Base-by-base conservation (phyloP, 2,888 invertebrate genomes). In the Adelognathus sp. region DNA sequence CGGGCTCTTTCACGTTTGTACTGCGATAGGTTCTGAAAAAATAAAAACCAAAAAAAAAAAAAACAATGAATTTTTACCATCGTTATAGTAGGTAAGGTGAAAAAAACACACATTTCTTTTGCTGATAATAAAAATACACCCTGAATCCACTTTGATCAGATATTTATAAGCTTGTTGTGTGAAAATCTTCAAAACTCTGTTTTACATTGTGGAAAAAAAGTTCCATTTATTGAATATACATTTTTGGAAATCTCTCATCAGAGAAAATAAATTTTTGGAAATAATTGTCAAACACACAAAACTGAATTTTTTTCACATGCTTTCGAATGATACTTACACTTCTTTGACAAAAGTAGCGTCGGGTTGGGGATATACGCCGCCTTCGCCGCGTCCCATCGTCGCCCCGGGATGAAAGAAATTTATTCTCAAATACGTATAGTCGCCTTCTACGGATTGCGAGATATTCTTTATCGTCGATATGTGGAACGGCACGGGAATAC, bases 401-500 rank as follows among this genome's bases (percentile, higher is more conserved):
- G 98, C 97, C 18, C 99, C 99, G 33, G 99, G 99, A 92, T 99
- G 98, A 92, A 98, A 99, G 92, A 99, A 99, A 92, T 99, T 99
- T 87, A 99, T 97, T 90, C 97, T 95, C 84, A 99, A 95, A 92
- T 99, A 99, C 0, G 99, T 99, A 92, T 98, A 99, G 92, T 99
- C 99, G 3, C 99, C 98, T 92, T 99, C 99, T 11, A 99, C 98
- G 0, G 98, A 98, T 92, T 98, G 98, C 0, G 98, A 98, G 88
- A 99, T 98, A 91, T 99, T 99, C 93, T 99, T 99, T 69, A 99
- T 98, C 4, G 98, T 99, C 3, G 99, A 98, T 90, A 99, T 99
- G 91, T 99, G 99, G 92, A 98, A 99, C 69, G 99, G 99, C 78
- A 98, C 98, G 0, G 99, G 96, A 54, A 98, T 93, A 76, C 99